Evolutionary conservation across 2,113 vertebrate species (phyloP).

Genomic region (Psilopogon haemacephalus): DNA sequence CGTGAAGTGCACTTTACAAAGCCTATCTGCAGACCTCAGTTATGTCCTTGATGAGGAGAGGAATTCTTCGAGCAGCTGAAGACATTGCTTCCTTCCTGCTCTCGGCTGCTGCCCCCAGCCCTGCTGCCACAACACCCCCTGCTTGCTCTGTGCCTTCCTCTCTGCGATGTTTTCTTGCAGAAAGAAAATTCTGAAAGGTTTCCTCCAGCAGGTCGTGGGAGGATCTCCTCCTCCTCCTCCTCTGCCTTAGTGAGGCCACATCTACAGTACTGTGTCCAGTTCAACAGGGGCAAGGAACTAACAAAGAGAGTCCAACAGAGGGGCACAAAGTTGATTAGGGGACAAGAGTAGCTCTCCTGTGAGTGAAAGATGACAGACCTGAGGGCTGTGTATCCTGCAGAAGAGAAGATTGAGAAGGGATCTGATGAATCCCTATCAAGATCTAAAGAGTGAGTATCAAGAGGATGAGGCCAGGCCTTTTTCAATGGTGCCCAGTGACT

Average conservation of each 20-base stretch:
- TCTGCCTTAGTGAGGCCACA: too few relatives aligned
- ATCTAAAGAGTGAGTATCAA: not conserved
- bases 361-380: not conserved
- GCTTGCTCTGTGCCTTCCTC: not conserved
- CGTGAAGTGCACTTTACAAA: conserved; percentile 28
- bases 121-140: not conserved
- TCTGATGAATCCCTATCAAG: not conserved
- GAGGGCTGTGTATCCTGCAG: not conserved
- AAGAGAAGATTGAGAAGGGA: not conserved
- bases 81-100: not conserved
- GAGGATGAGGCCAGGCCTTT: not conserved
- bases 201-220: not conserved
- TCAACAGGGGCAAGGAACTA: not conserved
- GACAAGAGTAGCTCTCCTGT: not conserved
- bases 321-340: not conserved
- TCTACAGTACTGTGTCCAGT: not conserved
- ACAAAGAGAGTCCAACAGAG: not conserved
- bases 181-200: not conserved
- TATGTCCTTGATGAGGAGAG: not conserved
- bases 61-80: conserved; percentile 44
- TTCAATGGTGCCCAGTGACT: not conserved
- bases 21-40: not conserved
- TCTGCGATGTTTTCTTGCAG: not conserved
- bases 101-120: not conserved
- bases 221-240: not conserved